Evolutionary conservation across 2,113 vertebrate species (phyloP).

Genomic region (Notothenia rossii): DNA sequence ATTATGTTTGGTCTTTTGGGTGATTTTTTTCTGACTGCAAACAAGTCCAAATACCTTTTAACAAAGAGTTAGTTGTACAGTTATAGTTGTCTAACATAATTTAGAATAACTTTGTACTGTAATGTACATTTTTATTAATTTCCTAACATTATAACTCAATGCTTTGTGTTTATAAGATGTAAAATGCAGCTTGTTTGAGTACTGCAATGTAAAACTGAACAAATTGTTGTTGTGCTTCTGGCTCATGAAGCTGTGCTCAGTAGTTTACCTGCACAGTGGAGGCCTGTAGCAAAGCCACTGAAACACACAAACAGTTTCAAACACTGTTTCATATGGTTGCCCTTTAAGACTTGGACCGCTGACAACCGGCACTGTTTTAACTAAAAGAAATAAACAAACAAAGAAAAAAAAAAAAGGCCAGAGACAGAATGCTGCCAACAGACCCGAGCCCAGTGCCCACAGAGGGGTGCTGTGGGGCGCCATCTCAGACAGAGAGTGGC

Average conservation of each 20-base stretch:
- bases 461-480: constrained; percentile 70
- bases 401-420: constrained; percentile 47
- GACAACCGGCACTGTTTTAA: constrained; percentile 81
- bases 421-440: constrained; percentile 61
- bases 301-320: constrained; percentile 76
- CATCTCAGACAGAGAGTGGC: constrained; percentile 59
- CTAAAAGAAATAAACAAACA: constrained; percentile 49
- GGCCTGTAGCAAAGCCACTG: constrained; percentile 14
- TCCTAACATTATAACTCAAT: not conserved
- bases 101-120: not conserved
- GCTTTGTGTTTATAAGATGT: not conserved
- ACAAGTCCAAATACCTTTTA: no score
- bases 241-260: constrained; percentile 28
- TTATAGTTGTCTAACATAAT: no score
- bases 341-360: constrained; percentile 83
- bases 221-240: constrained; percentile 3
- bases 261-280: constrained; percentile 21
- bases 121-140: not conserved
- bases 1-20: no score
- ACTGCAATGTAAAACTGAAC: constrained; percentile 5
- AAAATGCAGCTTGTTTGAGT: not conserved
- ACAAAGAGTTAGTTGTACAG: no score
- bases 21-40: no score
- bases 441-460: constrained; percentile 61
- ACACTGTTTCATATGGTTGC: constrained; percentile 79